Percentiles rank a stretch among this genome's conserved stretches.
Evolutionary conservation across 2,113 vertebrate genomes (phyloP).

Genomic region (Coturnix japonica): DNA sequence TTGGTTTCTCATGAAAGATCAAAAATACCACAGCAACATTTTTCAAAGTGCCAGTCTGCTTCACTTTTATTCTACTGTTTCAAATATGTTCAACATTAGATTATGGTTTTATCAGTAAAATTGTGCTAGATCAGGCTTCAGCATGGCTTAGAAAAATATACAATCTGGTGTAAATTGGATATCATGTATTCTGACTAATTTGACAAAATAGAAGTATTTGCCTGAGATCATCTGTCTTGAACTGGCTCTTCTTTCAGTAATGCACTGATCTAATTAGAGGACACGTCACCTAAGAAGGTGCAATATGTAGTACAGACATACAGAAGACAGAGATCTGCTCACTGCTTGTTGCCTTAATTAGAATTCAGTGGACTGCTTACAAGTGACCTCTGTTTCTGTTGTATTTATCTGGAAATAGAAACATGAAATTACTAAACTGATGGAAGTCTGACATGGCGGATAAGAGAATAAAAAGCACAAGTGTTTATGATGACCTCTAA

Average conservation of each 20-base stretch:
- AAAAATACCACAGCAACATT: neutral
- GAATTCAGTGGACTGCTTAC: neutral
- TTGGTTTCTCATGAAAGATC: constrained; percentile 6
- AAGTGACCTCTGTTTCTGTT: neutral
- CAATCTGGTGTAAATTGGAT: neutral
- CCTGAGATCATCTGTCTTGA: neutral
- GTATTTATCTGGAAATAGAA: neutral
- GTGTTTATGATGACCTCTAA: neutral
- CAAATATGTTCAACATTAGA: neutral
- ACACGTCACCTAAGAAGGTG: neutral
- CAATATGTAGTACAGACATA: neutral
- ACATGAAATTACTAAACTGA: accelerated
- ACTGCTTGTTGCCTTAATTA: neutral
- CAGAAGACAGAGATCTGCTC: neutral
- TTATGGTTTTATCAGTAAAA: neutral
- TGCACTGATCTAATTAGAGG: neutral
- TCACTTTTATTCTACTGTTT: neutral
- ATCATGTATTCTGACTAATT: neutral
- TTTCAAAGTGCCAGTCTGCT: neutral
- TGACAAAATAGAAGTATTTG: neutral
- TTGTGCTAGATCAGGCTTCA: neutral
- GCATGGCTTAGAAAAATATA: neutral
- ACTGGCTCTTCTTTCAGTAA: neutral
- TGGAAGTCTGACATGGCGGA: neutral
- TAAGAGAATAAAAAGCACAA: neutral